Percentiles rank a stretch among this genome's conserved stretches.
These are phyloP conservation scores for Garrulus glandarius DNA, from an alignment of 2,797 vertebrate species.

Conservation along the genomic window DNA sequence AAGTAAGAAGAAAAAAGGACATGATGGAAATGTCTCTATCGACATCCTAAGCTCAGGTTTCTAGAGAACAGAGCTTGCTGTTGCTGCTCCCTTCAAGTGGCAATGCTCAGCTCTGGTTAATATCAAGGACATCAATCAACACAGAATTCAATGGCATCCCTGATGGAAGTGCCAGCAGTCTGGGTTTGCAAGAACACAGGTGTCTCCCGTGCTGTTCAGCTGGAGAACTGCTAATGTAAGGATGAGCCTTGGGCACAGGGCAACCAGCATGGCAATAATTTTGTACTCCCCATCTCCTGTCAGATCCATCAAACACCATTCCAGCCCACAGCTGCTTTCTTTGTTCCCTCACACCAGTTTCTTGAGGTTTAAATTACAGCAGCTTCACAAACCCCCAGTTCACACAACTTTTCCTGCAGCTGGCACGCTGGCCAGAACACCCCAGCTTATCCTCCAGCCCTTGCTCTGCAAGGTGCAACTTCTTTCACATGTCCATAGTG, in stretches of 20 bases:
- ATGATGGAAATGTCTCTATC: neutral
- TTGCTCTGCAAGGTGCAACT: neutral
- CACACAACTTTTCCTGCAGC: neutral
- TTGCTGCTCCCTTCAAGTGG: neutral
- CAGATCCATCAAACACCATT: neutral
- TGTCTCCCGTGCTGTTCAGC: neutral
- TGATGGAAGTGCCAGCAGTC: neutral
- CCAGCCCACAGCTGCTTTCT: neutral
- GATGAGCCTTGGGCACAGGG: neutral
- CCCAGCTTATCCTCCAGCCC: neutral
- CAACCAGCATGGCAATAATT: constrained; percentile 5
- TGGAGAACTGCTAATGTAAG: neutral
- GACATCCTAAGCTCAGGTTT: neutral
- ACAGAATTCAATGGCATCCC: neutral
- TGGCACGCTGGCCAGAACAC: neutral
- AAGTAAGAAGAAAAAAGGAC: neutral
- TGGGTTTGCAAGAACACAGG: neutral
- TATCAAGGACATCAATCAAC: neutral
- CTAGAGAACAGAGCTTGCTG: neutral
- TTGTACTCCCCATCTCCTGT: neutral
- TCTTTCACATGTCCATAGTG: neutral
- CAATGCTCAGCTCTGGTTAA: neutral
- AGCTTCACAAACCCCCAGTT: neutral
- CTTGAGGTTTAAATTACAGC: neutral
- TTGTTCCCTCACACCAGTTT: neutral